A percentile compares a stretch with the other conserved stretches of the same genome.
These are phyloP conservation scores for Tinea semifulvella DNA, from an alignment of 2,888 invertebrate genomes.

Conservation along the genomic window DNA sequence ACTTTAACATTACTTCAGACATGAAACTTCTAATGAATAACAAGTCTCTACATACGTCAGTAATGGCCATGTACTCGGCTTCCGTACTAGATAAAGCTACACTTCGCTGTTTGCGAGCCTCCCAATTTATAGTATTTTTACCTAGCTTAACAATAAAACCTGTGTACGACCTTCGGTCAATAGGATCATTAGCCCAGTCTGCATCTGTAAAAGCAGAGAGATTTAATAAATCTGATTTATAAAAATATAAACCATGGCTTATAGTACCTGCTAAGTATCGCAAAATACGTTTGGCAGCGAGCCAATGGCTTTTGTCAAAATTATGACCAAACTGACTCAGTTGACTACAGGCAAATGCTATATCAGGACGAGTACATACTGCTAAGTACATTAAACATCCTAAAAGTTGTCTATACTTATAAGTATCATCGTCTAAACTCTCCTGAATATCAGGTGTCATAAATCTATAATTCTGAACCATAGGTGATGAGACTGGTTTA, in stretches of 20 bases:
- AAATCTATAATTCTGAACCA: too few relatives aligned
- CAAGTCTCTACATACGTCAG: too few relatives aligned
- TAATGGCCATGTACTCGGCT: constrained; percentile 21
- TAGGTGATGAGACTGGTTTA: too few relatives aligned
- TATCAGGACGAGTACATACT: too few relatives aligned
- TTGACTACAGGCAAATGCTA: constrained; percentile 13
- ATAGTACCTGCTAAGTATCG: constrained; percentile 17
- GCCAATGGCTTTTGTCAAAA: constrained; percentile 15
- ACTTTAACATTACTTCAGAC: constrained; percentile 14
- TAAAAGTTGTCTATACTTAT: constrained; percentile 13
- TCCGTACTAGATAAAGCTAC: constrained; percentile 19
- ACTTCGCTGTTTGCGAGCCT: constrained; percentile 19
- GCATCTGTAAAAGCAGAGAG: constrained; percentile 14
- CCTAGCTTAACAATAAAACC: constrained; percentile 17
- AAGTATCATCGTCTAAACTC: neutral
- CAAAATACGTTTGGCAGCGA: constrained; percentile 16
- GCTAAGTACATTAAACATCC: constrained; percentile 18
- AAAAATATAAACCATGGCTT: constrained; percentile 12
- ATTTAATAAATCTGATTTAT: neutral
- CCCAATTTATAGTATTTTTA: constrained; percentile 16
- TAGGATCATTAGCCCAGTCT: constrained; percentile 15
- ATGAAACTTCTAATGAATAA: constrained; percentile 14
- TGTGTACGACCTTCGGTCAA: constrained; percentile 17
- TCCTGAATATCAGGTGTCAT: too few relatives aligned
- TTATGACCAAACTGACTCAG: constrained; percentile 18